phyloP scores from a whole-genome alignment of 2,113 vertebrate species.

The Melanostigma gelatinosum region DNA sequence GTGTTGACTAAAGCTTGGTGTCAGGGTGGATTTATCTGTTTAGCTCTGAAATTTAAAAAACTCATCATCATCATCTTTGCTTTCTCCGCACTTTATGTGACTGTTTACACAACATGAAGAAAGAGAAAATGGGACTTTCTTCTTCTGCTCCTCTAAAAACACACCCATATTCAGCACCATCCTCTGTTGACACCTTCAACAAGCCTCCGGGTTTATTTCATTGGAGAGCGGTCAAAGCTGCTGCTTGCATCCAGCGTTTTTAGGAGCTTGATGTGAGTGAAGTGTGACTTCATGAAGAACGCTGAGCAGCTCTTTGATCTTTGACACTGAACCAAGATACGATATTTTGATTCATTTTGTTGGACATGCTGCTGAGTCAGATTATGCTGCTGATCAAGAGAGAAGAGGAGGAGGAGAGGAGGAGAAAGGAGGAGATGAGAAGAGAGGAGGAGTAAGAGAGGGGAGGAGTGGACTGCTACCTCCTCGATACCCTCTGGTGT shows the following conservation, averaged over 20 bases:
- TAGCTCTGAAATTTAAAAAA: constrained; percentile 17
- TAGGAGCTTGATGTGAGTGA: background rate
- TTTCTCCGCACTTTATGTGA: constrained; percentile 19
- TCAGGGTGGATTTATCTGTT: background rate
- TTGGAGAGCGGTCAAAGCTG: background rate
- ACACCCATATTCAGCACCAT: constrained; percentile 43
- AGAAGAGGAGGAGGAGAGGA: too few relatives aligned
- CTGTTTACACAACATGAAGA: constrained; percentile 18
- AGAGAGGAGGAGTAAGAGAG: too few relatives aligned
- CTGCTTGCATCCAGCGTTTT: background rate
- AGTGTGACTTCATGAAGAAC: background rate
- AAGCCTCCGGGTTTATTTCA: constrained; percentile 40
- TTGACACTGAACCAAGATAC: constrained; percentile 24
- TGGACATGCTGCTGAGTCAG: constrained; percentile 7
- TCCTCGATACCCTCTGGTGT: background rate
- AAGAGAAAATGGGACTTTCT: constrained; percentile 7
- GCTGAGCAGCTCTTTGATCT: background rate
- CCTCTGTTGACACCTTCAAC: constrained; percentile 46
- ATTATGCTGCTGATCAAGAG: constrained; percentile 19
- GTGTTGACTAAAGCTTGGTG: background rate
- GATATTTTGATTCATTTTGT: constrained; percentile 18
- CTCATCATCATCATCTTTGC: background rate
- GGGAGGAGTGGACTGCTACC: background rate
- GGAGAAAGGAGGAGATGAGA: too few relatives aligned
- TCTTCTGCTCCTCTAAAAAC: constrained; percentile 13